Conservation (phyloP, 1,140 invertebrate species). For the Halesus radiatus region DNA sequence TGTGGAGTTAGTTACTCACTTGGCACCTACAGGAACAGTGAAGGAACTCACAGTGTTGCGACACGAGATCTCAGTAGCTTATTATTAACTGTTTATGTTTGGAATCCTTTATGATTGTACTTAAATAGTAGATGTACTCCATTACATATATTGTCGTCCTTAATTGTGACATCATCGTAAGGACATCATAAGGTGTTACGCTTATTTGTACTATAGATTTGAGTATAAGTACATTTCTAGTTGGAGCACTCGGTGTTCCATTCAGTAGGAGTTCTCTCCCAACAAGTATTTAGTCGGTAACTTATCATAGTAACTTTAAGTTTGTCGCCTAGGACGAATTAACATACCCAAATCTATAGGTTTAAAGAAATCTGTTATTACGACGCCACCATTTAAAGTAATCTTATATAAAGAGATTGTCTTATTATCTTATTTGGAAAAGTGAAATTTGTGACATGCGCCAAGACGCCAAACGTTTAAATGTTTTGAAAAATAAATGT, state of each 20-base stretch:
- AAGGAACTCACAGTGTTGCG: conserved; percentile 10
- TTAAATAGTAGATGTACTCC: conserved; percentile 54
- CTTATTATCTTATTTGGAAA: conserved; percentile 22
- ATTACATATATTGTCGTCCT: conserved; percentile 52
- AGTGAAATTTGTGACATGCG: neutral
- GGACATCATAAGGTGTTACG: conserved; percentile 50
- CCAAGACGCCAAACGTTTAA: conserved; percentile 1
- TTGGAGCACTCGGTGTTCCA: conserved; percentile 47
- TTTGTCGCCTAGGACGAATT: conserved; percentile 30
- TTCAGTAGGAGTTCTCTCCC: conserved; percentile 13
- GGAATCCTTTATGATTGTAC: conserved; percentile 38
- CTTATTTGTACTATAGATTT: conserved; percentile 53
- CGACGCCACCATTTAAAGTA: conserved; percentile 24
- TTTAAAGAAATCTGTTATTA: conserved; percentile 30
- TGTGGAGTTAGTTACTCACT: neutral
- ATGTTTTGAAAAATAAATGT: conserved; percentile 4
- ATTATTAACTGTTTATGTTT: conserved; percentile 1
- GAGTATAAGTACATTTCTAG: conserved; percentile 56
- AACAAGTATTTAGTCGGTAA: conserved; percentile 51
- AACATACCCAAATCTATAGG: conserved; percentile 34
- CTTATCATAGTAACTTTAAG: conserved; percentile 41
- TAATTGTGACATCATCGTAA: conserved; percentile 26
- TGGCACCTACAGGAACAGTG: neutral
- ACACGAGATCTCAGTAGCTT: conserved; percentile 30
- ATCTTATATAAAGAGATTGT: conserved; percentile 41